Evolutionary conservation across 2,797 vertebrate species (phyloP).

Genomic region (Danio tinwini): DNA sequence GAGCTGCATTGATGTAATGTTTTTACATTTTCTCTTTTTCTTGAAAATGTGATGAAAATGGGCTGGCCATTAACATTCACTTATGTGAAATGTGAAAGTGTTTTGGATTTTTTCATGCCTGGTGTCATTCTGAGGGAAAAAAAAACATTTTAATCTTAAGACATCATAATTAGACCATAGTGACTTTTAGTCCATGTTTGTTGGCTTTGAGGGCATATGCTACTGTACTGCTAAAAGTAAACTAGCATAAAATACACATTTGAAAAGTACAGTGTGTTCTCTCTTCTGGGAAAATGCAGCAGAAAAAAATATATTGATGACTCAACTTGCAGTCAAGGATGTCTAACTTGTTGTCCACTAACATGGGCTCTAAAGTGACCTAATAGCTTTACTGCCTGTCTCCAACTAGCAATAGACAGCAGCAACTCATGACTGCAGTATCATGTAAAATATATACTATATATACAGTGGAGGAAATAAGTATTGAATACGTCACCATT

Average conservation of each 20-base stretch:
- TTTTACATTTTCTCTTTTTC: neutral
- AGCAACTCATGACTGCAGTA: neutral
- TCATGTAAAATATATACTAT: no score
- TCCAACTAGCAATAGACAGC: neutral
- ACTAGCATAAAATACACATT: neutral
- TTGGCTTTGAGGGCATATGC: neutral
- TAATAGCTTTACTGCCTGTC: neutral
- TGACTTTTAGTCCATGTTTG: neutral
- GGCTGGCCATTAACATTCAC: neutral
- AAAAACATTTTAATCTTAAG: no score
- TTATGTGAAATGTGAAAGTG: neutral
- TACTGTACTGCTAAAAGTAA: neutral
- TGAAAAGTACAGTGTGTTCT: no score
- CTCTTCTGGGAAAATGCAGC: neutral
- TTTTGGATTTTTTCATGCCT: neutral
- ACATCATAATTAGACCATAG: neutral
- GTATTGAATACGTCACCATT: no score
- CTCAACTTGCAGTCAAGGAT: neutral
- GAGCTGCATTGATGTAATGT: slow-evolving; percentile 22
- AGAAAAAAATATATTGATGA: neutral
- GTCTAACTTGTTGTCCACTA: neutral
- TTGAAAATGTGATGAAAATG: no score
- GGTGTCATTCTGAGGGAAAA: neutral
- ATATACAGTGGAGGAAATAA: no score
- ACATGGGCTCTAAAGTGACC: neutral